Base-by-base conservation (phyloP, 1,140 invertebrate species). In the Archivesica marissinica region DNA sequence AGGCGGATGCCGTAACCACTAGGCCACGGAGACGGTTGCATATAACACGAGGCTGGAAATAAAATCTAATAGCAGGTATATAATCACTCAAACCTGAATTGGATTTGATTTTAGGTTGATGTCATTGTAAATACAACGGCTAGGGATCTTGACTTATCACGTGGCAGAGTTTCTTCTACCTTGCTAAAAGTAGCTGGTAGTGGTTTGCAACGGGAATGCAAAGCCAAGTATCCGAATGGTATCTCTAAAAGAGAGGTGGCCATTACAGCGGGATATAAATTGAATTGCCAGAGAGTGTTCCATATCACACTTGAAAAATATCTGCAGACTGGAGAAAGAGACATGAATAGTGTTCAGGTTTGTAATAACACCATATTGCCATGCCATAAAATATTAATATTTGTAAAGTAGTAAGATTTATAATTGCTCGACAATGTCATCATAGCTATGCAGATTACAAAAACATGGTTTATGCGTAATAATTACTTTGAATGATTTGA, bases 71-170 rank as follows among this genome's bases (percentile, higher is more conserved):
- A n/a, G n/a, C n/a, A n/a, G n/a, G n/a, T n/a, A n/a, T n/a, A n/a
- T n/a, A n/a, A n/a, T n/a, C n/a, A n/a, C n/a, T n/a, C n/a, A n/a
- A n/a, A n/a, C n/a, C n/a, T n/a, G n/a, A n/a, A n/a, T n/a, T n/a
- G n/a, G n/a, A n/a, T n/a, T n/a, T n/a, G n/a, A 38, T 70, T 70
- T 25, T 74, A 78, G 76, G 35, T n/a, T 44, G 78, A 52, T 25
- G 78, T 81, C 3, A 47, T 81, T 0, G 78, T 81, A 25, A 81
- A 81, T 47, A 54, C 78, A 0, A 35, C 66, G 0, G 0, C 41
- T 35, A 68, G 30, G n/a, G 17, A 50, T 0, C 50, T 81, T 9
- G 78, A 81, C 17, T 47, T 81, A 6, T 41, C 41, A 1, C 20
- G 38, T 70, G 78, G 78, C 11, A 52, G 25, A 23, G 78, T 81